These are phyloP conservation scores for Chlorops oryzae DNA, from an alignment of 1,140 invertebrate genomes.

Conservation along the genomic window DNA sequence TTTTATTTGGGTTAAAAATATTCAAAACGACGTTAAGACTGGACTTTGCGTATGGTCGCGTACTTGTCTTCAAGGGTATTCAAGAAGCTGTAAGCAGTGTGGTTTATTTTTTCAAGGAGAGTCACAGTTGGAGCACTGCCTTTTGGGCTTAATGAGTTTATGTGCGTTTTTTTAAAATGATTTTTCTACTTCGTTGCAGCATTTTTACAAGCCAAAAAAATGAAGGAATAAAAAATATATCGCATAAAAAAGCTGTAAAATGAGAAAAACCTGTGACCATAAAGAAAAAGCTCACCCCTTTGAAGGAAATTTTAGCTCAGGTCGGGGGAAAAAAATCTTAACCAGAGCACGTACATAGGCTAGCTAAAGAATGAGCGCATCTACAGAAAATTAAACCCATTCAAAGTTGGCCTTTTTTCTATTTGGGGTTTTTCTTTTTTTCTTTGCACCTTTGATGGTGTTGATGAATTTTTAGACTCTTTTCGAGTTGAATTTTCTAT, in stretches of 20 bases:
- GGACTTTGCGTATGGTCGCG: neutral
- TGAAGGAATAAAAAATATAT: neutral
- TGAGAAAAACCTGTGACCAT: conserved; percentile 20
- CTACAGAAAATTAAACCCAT: conserved; percentile 45
- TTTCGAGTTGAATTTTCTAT: conserved; percentile 7
- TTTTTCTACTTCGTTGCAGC: neutral
- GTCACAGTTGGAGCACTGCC: neutral
- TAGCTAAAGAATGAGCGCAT: conserved; percentile 15
- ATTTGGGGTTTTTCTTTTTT: no score
- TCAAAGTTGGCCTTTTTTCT: no score
- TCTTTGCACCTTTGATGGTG: conserved; percentile 46
- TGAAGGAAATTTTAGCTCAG: conserved; percentile 22
- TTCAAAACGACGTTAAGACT: conserved; percentile 25
- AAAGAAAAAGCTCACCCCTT: conserved; percentile 11
- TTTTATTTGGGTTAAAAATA: conserved; percentile 47
- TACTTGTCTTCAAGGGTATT: neutral
- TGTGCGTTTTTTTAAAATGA: conserved; percentile 4
- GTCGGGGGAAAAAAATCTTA: neutral
- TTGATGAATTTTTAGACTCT: conserved; percentile 10
- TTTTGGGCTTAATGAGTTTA: conserved; percentile 6
- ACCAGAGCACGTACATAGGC: neutral
- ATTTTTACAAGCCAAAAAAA: conserved; percentile 1
- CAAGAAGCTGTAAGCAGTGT: neutral
- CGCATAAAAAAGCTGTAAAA: conserved; percentile 5
- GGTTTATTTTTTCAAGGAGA: neutral